A percentile compares a stretch with the other conserved stretches of the same genome.
These are phyloP conservation scores for Dysidea cf. avara DNA, from an alignment of 37 sponge, comb jelly and placozoan species.

Conservation along the genomic window DNA sequence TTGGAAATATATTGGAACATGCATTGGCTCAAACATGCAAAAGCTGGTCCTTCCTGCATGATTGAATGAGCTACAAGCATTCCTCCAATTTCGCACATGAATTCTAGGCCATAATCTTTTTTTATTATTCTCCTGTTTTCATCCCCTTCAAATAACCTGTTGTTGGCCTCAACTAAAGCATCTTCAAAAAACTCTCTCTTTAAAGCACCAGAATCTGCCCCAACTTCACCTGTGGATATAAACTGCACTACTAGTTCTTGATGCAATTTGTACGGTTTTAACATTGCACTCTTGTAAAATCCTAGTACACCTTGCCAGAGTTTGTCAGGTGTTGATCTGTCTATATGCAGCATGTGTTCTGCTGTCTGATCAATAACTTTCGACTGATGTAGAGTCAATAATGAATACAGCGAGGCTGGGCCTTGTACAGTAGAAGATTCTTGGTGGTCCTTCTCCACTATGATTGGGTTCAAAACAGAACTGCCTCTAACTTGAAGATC, in stretches of 20 bases:
- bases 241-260: conserved; percentile 14
- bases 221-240: conserved; percentile 24
- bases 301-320: conserved; percentile 14
- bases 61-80: conserved; percentile 55
- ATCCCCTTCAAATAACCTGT: conserved; percentile 47
- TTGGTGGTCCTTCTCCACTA: too few relatives aligned
- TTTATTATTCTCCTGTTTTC: conserved; percentile 12
- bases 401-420: too few relatives aligned
- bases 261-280: conserved; percentile 20
- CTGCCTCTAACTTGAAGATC: too few relatives aligned
- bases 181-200: conserved; percentile 47
- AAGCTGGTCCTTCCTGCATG: conserved; percentile 31
- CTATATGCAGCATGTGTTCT: background rate
- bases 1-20: conserved; percentile 11
- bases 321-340: conserved; percentile 11
- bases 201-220: conserved; percentile 52
- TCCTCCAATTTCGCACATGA: conserved; percentile 28
- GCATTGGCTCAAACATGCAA: conserved; percentile 18
- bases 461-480: too few relatives aligned
- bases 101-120: conserved; percentile 29
- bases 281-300: conserved; percentile 39
- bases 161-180: conserved; percentile 10
- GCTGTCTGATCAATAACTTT: too few relatives aligned
- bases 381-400: too few relatives aligned
- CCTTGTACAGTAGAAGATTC: too few relatives aligned